These are phyloP conservation scores for Magallana angulata DNA, from an alignment of 1,140 invertebrate genomes.

Conservation along the genomic window DNA sequence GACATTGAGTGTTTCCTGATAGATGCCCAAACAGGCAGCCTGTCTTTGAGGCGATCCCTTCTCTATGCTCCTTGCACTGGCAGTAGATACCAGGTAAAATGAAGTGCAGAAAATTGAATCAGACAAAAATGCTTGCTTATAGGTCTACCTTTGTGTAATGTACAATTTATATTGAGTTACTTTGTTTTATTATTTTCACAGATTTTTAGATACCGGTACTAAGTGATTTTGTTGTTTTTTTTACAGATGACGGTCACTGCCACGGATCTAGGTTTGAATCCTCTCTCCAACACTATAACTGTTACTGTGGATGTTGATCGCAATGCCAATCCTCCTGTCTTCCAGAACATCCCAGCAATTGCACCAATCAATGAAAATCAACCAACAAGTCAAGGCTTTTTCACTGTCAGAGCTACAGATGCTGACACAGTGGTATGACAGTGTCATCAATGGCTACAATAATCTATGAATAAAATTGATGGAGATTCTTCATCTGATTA, in stretches of 20 bases:
- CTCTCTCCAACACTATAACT: constrained; percentile 21
- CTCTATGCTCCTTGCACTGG: constrained; percentile 54
- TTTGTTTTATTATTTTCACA: too few species aligned
- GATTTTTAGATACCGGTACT: too few species aligned
- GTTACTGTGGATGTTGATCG: constrained; percentile 65
- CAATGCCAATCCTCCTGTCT: constrained; percentile 55
- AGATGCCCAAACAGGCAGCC: constrained; percentile 54
- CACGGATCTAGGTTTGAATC: constrained; percentile 56
- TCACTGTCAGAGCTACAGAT: constrained; percentile 68
- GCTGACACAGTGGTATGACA: constrained; percentile 62
- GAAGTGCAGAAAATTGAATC: not conserved
- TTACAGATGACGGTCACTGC: constrained; percentile 62
- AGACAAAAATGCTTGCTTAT: not conserved
- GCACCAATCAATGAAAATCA: constrained; percentile 47
- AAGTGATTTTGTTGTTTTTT: constrained; percentile 16
- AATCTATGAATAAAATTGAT: too few species aligned
- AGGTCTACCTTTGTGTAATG: not conserved
- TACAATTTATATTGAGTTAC: not conserved
- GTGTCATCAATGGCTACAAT: too few species aligned
- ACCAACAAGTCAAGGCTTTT: constrained; percentile 36
- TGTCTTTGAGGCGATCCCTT: constrained; percentile 57
- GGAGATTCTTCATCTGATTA: too few species aligned
- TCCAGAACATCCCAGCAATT: constrained; percentile 51
- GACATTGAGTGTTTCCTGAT: constrained; percentile 61
- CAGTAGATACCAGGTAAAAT: constrained; percentile 54